Evolutionary conservation across 2,797 vertebrate genomes (phyloP), one percentile per base, ranked within the genome.

Genomic region (Silurus aristotelis): DNA sequence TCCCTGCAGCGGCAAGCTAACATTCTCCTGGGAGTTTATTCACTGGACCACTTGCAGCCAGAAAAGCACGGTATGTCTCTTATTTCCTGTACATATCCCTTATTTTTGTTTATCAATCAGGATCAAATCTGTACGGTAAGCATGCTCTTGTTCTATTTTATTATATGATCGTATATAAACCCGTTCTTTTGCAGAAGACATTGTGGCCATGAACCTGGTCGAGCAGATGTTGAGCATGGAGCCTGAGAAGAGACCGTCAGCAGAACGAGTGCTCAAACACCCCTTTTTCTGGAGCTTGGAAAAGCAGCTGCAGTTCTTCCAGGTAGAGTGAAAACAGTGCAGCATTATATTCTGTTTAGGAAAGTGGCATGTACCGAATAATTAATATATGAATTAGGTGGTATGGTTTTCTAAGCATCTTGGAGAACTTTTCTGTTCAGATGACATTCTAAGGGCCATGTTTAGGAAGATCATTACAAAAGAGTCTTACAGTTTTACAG

Each of bases 211-310:
- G 90, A 95, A 98, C 87, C 90, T 99, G 60, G 96, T 99, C 60
- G 96, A 98, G 89, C 95, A 97, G 86, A 99, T 99, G 98, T 92
- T 99, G 80, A 96, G 93, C 22, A 95, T 94, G 94, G 97, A 99
- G 81, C 97, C 98, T 10, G 96, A 96, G 79, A 93, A 88, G 77
- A 96, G 98, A 31, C 98, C 98, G 0, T 96, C 96, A 0, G 97
- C 98, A 0, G 96, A 96, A 87, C 94, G 95, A 2, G 96, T 99
- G 85, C 96, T 99, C 22, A 98, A 97, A 77, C 97, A 99, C 81
- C 97, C 98, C 0, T 99, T 99, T 93, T 99, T 99, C 91, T 99
- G 98, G 98, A 95, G 95, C 88, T 93, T 98, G 84, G 97, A 99
- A 87, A 99, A 97, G 89, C 97, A 99, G 93, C 96, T 99, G 55